A percentile compares a stretch with the other conserved stretches of the same genome.
phyloP scores from a whole-genome alignment of 2,113 vertebrate genomes.

The Mormyrus lacerda region DNA sequence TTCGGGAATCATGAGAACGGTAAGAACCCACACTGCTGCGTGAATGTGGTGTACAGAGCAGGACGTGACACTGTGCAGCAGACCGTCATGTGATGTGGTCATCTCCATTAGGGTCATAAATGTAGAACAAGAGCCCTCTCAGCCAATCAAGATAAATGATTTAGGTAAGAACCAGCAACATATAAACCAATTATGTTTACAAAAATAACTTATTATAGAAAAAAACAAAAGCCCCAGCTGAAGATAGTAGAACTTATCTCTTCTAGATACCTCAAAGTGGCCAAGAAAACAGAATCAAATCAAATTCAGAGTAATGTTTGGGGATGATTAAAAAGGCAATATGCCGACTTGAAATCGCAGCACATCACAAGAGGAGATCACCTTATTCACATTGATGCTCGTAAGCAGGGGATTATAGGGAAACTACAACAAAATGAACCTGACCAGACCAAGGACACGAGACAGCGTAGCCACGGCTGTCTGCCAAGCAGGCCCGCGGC shows the following conservation, averaged over 20 bases:
- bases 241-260: background rate
- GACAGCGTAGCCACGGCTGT: background rate
- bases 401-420: background rate
- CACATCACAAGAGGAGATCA: background rate
- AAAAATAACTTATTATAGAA: background rate
- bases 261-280: background rate
- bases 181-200: background rate
- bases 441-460: background rate
- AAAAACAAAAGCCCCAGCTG: background rate
- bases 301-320: background rate
- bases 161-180: background rate
- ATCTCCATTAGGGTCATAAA: background rate
- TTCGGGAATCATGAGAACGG: background rate
- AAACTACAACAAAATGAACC: background rate
- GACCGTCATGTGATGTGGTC: background rate
- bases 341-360: background rate
- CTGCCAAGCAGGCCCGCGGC: background rate
- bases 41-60: background rate
- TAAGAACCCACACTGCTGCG: background rate
- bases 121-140: background rate
- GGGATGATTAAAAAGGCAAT: background rate
- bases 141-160: background rate
- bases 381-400: background rate
- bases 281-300: background rate
- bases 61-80: background rate